These are phyloP conservation scores for Xanthorhoe designata DNA, from an alignment of 2,888 invertebrate genomes.

Conservation along the genomic window DNA sequence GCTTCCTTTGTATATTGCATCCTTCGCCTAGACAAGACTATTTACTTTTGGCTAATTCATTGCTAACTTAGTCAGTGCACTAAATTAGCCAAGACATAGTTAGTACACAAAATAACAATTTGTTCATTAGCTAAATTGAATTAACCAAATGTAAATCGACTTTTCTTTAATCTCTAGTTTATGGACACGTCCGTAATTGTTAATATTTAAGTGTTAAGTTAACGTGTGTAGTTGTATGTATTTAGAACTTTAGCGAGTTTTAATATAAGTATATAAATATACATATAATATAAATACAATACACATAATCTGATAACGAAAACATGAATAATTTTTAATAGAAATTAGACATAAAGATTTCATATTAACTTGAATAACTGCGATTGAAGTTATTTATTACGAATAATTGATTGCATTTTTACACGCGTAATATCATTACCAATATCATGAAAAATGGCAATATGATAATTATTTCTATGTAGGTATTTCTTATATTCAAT, in stretches of 20 bases:
- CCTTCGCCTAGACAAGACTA: slow-evolving; percentile 52
- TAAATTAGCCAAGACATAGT: slow-evolving; percentile 16
- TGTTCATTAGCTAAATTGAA: background rate
- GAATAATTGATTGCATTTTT: background rate
- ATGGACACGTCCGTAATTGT: slow-evolving; percentile 72
- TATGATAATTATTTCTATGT: background rate
- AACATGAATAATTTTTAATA: background rate
- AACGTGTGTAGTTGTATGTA: slow-evolving; percentile 56
- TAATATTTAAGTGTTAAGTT: slow-evolving; percentile 58
- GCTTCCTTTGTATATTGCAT: slow-evolving; percentile 77
- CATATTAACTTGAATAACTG: background rate
- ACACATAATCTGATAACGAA: background rate
- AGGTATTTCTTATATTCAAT: background rate
- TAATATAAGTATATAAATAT: slow-evolving; percentile 25
- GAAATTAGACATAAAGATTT: background rate
- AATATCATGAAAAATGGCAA: background rate
- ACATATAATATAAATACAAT: slow-evolving; percentile 13
- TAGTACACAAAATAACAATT: background rate
- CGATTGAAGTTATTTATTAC: background rate
- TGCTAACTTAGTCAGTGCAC: background rate
- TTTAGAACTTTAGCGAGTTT: slow-evolving; percentile 53
- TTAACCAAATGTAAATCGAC: background rate
- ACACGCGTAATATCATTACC: background rate
- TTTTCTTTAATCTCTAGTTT: slow-evolving; percentile 48
- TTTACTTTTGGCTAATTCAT: background rate